phyloP scores from a whole-genome alignment of 2,888 invertebrate species.

The Hyppa rectilinea region DNA sequence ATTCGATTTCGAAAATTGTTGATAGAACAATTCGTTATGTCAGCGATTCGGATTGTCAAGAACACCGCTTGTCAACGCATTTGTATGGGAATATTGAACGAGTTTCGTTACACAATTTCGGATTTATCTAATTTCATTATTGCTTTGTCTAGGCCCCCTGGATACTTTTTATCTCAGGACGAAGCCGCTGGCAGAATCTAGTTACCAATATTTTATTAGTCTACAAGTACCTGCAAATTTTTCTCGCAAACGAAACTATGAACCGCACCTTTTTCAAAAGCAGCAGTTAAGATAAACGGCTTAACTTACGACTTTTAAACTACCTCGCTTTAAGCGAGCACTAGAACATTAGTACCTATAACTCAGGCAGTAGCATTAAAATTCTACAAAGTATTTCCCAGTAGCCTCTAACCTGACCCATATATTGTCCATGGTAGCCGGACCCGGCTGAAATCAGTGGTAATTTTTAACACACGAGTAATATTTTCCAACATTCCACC shows the following conservation, averaged over 20 bases:
- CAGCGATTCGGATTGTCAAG: no score
- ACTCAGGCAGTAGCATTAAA: slow-evolving; percentile 46
- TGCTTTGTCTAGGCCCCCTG: no score
- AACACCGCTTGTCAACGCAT: no score
- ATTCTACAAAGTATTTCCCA: slow-evolving; percentile 46
- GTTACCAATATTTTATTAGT: not conserved
- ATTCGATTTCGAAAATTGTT: no score
- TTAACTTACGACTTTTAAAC: slow-evolving; percentile 35
- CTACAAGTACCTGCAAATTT: not conserved
- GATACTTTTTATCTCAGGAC: no score
- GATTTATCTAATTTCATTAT: no score
- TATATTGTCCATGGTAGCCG: slow-evolving; percentile 33
- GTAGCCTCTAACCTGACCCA: slow-evolving; percentile 35
- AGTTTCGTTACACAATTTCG: no score
- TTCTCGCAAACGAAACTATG: not conserved
- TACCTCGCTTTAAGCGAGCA: slow-evolving; percentile 8
- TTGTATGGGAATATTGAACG: no score
- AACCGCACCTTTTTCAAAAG: not conserved
- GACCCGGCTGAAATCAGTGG: slow-evolving; percentile 41
- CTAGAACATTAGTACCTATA: slow-evolving; percentile 37
- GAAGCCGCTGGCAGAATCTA: no score
- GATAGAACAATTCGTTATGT: no score
- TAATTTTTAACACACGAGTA: slow-evolving; percentile 65
- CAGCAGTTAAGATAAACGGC: slow-evolving; percentile 1
- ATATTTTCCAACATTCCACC: slow-evolving; percentile 59